Evolutionary conservation across 1,140 invertebrate genomes (phyloP), one percentile per base, ranked within the genome.

Genomic region (Stratiolaelaps scimitus): DNA sequence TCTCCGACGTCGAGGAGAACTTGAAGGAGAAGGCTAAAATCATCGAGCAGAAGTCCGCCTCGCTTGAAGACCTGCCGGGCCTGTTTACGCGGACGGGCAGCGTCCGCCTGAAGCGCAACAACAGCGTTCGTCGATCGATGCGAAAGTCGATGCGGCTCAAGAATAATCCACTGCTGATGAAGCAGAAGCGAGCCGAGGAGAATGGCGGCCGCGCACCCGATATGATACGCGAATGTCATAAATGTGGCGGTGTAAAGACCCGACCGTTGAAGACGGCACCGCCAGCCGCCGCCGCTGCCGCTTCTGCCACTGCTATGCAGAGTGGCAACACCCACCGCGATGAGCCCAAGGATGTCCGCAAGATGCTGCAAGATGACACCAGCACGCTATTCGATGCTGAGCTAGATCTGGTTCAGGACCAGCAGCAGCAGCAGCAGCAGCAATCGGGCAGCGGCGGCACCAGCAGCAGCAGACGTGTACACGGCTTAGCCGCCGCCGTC

Each of bases 391-490:
- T 40, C 10, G 15, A 17, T 29, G 23, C 10, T 4, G 53, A 60
- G 15, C 10, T 60, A 34, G 53, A 60, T 60, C 15, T 60, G 13
- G 53, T 60, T 26, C 53, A 26, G 53, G 26, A 60, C 15, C n/a
- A 5, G 15, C 23, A 1, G n/a, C 53, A 5, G 4, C 20, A 23
- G 10, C 26, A 17, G 53, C 26, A 60, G 26, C 10, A 15, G 34
- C 34, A 4, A 4, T 60, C 45, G 26, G 15, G 6, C 45, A 68
- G 13, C 20, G 66, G n/a, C 67, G n/a, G 70, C 67, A 20, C 67
- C 67, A 64, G 60, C 43, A 40, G 67, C 65, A 64, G 68, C 67
- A 20, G 53, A 34, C 45, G 68, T 66, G 53, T 67, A 71, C 53
- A 30, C 68, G 26, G 13, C 19, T 40, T 20, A 20, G 28, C 53